phyloP scores from a whole-genome alignment of 2,888 invertebrate genomes.

The Pheosia tremula region DNA sequence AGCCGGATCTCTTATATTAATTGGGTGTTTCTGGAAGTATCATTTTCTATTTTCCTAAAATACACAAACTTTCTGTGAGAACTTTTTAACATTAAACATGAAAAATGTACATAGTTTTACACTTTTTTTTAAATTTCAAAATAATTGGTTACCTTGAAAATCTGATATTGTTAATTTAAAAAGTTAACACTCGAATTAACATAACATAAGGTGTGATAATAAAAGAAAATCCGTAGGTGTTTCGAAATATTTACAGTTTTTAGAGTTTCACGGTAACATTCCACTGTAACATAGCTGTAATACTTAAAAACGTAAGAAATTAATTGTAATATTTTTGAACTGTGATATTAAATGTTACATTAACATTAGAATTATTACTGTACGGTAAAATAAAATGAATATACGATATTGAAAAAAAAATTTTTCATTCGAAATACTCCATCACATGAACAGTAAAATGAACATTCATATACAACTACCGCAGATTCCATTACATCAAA shows the following conservation, averaged over 20 bases:
- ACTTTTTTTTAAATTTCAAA: slow-evolving; percentile 7
- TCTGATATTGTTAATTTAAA: neutral
- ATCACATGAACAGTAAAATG: no score
- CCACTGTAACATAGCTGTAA: slow-evolving; percentile 41
- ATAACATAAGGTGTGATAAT: neutral
- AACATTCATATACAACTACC: no score
- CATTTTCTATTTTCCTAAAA: no score
- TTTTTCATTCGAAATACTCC: no score
- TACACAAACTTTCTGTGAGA: slow-evolving; percentile 25
- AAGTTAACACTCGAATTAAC: neutral
- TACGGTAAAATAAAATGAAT: slow-evolving; percentile 67
- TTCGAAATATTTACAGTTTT: slow-evolving; percentile 1
- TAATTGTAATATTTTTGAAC: slow-evolving; percentile 66
- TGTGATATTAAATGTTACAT: slow-evolving; percentile 81
- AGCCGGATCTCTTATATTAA: neutral
- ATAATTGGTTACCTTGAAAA: neutral
- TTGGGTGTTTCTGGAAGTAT: no score
- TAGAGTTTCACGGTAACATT: neutral
- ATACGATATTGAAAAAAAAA: slow-evolving; percentile 57
- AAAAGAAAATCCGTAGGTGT: neutral
- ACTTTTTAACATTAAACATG: slow-evolving; percentile 14
- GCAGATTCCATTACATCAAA: neutral
- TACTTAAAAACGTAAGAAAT: slow-evolving; percentile 38
- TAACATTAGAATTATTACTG: slow-evolving; percentile 70
- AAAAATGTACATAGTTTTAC: slow-evolving; percentile 33